phyloP scores from a whole-genome alignment of 2,113 vertebrate genomes.

The Tonatia bakeri region DNA sequence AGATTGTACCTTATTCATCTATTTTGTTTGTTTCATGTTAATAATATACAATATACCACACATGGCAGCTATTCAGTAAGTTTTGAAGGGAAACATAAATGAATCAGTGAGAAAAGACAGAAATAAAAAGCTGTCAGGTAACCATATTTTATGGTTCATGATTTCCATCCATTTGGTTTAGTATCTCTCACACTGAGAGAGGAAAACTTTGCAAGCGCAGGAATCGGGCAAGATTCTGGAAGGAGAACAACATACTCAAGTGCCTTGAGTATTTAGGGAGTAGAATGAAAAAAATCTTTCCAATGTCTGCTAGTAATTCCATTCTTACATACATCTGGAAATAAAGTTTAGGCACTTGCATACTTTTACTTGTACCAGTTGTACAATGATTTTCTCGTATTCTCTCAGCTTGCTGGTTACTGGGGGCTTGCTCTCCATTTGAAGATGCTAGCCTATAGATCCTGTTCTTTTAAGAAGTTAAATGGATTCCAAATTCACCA shows the following conservation, averaged over 20 bases:
- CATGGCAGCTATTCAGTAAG: background rate
- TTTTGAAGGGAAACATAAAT: background rate
- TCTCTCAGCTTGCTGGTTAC: background rate
- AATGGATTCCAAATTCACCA: background rate
- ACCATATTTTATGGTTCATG: background rate
- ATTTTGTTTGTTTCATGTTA: background rate
- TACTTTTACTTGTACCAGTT: background rate
- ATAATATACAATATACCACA: background rate
- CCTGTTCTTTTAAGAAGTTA: background rate
- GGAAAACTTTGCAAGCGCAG: background rate
- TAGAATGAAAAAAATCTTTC: background rate
- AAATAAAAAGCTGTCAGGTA: background rate
- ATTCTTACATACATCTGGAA: background rate
- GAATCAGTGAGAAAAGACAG: background rate
- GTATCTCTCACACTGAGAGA: background rate
- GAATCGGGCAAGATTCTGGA: background rate
- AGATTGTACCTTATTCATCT: background rate
- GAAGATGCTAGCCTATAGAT: background rate
- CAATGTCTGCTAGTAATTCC: background rate
- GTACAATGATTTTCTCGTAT: background rate
- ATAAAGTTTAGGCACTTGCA: background rate
- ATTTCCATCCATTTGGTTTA: background rate
- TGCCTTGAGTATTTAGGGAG: background rate
- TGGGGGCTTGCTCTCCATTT: background rate
- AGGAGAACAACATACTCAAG: background rate